Conservation (phyloP, 2,113 vertebrate species). For the Aptenodytes forsteri region DNA sequence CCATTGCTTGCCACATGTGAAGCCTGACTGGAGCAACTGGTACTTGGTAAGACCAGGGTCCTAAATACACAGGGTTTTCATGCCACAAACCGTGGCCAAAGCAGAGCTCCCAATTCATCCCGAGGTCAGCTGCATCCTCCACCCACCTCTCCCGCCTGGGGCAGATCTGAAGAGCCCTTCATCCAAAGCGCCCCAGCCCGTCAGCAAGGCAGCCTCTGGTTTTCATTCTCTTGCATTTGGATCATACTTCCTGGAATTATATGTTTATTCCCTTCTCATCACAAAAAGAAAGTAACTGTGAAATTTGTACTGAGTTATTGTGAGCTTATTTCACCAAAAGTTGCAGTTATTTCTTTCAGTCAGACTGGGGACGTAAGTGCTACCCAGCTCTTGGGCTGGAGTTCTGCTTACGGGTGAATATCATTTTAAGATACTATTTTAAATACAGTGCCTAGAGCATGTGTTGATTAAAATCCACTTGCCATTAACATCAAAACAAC, state of each 20-base stretch:
- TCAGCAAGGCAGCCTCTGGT: background rate
- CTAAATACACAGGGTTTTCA: background rate
- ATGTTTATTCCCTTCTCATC: background rate
- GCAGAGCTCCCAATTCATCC: background rate
- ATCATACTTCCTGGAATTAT: background rate
- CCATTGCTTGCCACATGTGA: background rate
- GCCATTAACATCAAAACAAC: background rate
- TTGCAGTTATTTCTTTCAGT: background rate
- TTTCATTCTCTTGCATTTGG: background rate
- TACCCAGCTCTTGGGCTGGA: background rate
- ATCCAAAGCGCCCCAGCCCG: background rate
- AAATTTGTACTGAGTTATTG: background rate
- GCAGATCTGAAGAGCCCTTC: background rate
- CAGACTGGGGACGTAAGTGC: accelerated
- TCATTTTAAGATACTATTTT: background rate
- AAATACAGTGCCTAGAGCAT: background rate
- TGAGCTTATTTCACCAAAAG: background rate
- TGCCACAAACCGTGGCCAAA: background rate
- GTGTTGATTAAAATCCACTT: background rate
- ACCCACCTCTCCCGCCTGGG: background rate
- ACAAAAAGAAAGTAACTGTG: accelerated
- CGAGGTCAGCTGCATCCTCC: background rate
- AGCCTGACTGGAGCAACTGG: background rate
- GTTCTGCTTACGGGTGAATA: background rate
- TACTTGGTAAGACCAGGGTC: background rate